phyloP scores from a whole-genome alignment of 1,140 invertebrate species.

The Drosophila equinoxialis region DNA sequence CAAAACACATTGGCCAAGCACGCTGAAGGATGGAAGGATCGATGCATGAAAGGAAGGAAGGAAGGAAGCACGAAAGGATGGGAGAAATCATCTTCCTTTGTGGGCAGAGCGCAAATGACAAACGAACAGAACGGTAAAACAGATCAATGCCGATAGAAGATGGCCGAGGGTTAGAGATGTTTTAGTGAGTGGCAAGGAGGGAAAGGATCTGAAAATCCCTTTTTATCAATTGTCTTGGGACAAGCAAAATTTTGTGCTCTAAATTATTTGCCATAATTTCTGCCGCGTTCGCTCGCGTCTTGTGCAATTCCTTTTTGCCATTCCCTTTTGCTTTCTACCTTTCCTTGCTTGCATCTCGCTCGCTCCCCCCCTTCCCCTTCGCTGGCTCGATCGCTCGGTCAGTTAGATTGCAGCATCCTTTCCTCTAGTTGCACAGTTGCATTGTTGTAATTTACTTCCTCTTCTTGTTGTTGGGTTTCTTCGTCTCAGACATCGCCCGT shows the following conservation, averaged over 20 bases:
- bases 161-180: not conserved
- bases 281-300: slow-evolving; percentile 46
- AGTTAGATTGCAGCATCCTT: slow-evolving; percentile 57
- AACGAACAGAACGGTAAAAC: slow-evolving; percentile 64
- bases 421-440: slow-evolving; percentile 39
- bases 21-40: no score
- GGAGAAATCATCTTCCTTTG: slow-evolving; percentile 30
- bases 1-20: slow-evolving; percentile 29
- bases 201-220: slow-evolving; percentile 52
- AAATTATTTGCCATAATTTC: slow-evolving; percentile 82
- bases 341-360: not conserved
- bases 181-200: not conserved
- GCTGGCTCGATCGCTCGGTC: slow-evolving; percentile 28
- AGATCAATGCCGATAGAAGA: not conserved
- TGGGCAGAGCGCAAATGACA: slow-evolving; percentile 62
- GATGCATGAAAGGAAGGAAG: no score
- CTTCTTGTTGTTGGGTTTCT: slow-evolving; percentile 30
- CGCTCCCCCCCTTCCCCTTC: slow-evolving; percentile 21
- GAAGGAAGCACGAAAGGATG: not conserved
- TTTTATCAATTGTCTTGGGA: slow-evolving; percentile 50
- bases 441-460: slow-evolving; percentile 74
- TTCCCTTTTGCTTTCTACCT: slow-evolving; percentile 6
- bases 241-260: slow-evolving; percentile 69
- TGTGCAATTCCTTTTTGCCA: slow-evolving; percentile 18
- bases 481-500: slow-evolving; percentile 49